Evolutionary conservation across 2,797 vertebrate species (phyloP), one percentile per base, ranked within the genome.

Genomic region (Hypotaenidia philippensis): DNA sequence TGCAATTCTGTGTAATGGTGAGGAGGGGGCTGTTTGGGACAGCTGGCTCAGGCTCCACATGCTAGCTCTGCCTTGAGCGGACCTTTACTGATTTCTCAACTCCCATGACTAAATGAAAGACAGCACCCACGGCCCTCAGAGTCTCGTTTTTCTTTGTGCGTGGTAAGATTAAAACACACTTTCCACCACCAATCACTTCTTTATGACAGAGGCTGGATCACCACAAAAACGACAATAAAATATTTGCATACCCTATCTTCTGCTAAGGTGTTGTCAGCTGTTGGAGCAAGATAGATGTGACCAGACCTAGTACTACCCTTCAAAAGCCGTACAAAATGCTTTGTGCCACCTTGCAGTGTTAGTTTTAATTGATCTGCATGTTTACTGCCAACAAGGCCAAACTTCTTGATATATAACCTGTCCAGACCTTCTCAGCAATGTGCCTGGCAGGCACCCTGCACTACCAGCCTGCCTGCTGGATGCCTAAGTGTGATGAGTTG

Each of bases 401-500:
- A 12, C 11, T 53, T 11, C 71, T 26, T 23, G 14, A 55, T 32
- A 44, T 0, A 0, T 18, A 75, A 64, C 10, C 32, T 0, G 1
- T 31, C 19, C 47, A 89, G 78, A 55, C 19, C 6, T 55, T 71
- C 17, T 16, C n/a, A 76, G 17, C 55, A 41, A 63, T n/a, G n/a
- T 76, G 19, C 21, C 41, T 69, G 38, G 59, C 69, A 87, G 29
- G 38, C 26, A 50, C 9, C 56, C 27, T 47, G 74, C 14, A 4
- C 29, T 49, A 74, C 26, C 34, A 61, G 31, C 44, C 31, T 49
- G 7, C 18, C 38, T 29, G 32, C 27, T 40, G 21, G 21, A 12
- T 49, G 44, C 2, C 0, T 16, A n/a, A 1, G 15, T 18, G 20
- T 1, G 0, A 14, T 25, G 31, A 83, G 44, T 41, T 47, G n/a